phyloP scores from a whole-genome alignment of 2,888 invertebrate species.

The Pseudoips prasinana region DNA sequence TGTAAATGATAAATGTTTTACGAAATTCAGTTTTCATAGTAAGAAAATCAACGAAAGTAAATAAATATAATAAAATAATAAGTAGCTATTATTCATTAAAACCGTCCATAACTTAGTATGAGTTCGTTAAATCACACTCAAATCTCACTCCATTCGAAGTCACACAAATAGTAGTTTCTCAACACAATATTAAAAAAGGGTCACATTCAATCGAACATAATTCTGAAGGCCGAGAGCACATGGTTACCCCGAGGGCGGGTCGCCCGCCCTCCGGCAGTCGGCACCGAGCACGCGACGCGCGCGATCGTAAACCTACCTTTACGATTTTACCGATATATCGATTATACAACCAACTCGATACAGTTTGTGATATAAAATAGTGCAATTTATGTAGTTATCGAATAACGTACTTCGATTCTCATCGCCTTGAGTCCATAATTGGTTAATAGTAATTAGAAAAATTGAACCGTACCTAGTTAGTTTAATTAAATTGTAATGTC shows the following conservation, averaged over 20 bases:
- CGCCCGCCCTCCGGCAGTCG: slow-evolving; percentile 76
- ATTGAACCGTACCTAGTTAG: slow-evolving; percentile 20
- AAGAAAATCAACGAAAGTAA: too few relatives aligned
- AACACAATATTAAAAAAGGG: slow-evolving; percentile 25
- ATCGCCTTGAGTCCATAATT: too few relatives aligned
- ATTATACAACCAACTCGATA: slow-evolving; percentile 27
- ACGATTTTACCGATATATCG: slow-evolving; percentile 35
- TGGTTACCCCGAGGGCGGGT: slow-evolving; percentile 64
- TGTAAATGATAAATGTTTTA: too few relatives aligned
- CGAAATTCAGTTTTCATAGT: too few relatives aligned
- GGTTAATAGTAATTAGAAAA: slow-evolving; percentile 23
- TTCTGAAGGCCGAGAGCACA: slow-evolving; percentile 45
- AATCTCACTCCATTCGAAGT: not conserved
- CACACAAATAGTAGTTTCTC: slow-evolving; percentile 14
- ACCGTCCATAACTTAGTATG: too few relatives aligned
- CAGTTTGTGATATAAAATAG: slow-evolving; percentile 24
- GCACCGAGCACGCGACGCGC: slow-evolving; percentile 58
- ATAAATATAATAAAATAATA: too few relatives aligned
- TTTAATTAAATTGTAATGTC: slow-evolving; percentile 24
- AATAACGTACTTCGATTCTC: too few relatives aligned
- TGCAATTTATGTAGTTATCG: slow-evolving; percentile 25
- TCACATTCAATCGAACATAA: slow-evolving; percentile 35
- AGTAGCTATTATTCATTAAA: too few relatives aligned
- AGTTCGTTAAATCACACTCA: too few relatives aligned
- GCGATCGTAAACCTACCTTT: slow-evolving; percentile 45